Evolutionary conservation across 1,140 invertebrate species (phyloP), one percentile per base, ranked within the genome.

Genomic region (Bactericera cockerelli): DNA sequence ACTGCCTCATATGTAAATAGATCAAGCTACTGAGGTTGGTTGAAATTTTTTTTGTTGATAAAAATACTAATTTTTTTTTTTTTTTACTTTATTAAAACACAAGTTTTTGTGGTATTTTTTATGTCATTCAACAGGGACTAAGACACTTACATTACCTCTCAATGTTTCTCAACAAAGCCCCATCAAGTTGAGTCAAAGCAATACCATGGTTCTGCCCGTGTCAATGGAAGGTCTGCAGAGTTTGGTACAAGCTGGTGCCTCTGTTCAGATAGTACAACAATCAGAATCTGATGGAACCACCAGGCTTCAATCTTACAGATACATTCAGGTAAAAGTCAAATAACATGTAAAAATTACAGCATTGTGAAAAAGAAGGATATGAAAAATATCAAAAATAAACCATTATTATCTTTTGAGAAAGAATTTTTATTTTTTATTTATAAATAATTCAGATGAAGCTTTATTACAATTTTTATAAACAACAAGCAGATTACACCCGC

Each of bases 151-250:
- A 49, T 49, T 49, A 22, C 42, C 42, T 10, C 4, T 49, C 4
- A 49, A 49, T 49, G n/a, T 49, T 10, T 49, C 42, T 10, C 42
- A 49, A 49, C 42, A 49, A 49, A 49, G 42, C 19, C 42, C 42
- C 3, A 49, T 49, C 42, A 49, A 49, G 22, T 22, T 49, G 42
- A 49, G n/a, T 19, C 4, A 8, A n/a, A 22, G 42, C 19, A 49
- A 49, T n/a, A 49, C 42, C 4, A 49, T 49, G 42, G 42, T 49
- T 10, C 19, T 26, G 8, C 56, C 56, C 16, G 56, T 57, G 8
- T 57, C 56, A 31, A 31, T 57, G 8, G 56, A 57, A 57, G 26
- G 26, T n/a, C 56, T 57, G 19, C 56, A 57, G 56, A 57, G 36
- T 28, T 31, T 57, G 11, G 56, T 57, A 2, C 56, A 57, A 57